Conservation (phyloP, 2,113 vertebrate species). For the Crypturellus undulatus region DNA sequence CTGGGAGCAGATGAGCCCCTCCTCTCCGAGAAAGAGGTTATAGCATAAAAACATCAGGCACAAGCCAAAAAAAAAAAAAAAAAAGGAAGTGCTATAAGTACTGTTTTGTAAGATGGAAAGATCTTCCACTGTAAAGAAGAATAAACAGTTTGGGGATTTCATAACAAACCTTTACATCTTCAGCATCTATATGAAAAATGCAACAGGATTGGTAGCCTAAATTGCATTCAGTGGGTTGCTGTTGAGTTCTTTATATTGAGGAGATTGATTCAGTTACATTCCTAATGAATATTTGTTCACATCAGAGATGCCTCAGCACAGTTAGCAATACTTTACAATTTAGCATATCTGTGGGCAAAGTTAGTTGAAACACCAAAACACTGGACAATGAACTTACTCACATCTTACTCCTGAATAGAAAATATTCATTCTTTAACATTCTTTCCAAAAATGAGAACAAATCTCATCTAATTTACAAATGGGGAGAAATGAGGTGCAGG, state of each 20-base stretch:
- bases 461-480: background rate
- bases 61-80: background rate
- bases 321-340: background rate
- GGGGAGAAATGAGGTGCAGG: background rate
- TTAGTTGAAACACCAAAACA: background rate
- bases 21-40: background rate
- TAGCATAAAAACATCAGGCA: background rate
- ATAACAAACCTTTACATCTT: background rate
- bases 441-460: background rate
- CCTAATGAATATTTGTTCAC: slow-evolving; percentile 39
- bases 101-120: background rate
- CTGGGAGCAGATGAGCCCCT: background rate
- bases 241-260: slow-evolving; percentile 19
- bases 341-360: background rate
- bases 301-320: slow-evolving; percentile 14
- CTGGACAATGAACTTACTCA: background rate
- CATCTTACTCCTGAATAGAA: background rate
- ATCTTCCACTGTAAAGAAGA: background rate
- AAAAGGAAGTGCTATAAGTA: background rate
- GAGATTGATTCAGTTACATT: slow-evolving; percentile 16
- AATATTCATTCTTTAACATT: background rate
- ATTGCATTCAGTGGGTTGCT: background rate
- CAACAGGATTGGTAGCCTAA: background rate
- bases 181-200: background rate
- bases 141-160: background rate